These are phyloP conservation scores for Micrasema minimum DNA, from an alignment of 1,140 invertebrate genomes.

Conservation along the genomic window DNA sequence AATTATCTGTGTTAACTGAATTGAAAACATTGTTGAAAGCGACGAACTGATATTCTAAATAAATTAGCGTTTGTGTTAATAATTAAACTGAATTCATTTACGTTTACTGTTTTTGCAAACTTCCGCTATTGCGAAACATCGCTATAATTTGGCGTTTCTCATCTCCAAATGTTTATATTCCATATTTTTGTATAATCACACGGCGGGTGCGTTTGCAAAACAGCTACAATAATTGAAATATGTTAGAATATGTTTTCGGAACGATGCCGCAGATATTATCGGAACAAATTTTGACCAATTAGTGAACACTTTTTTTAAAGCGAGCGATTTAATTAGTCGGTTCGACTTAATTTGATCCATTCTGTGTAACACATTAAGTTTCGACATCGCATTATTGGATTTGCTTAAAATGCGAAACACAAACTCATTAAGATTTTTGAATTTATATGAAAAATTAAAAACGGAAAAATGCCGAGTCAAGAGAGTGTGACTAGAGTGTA, in stretches of 20 bases:
- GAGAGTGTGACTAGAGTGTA: conserved; percentile 35
- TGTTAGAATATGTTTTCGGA: conserved; percentile 34
- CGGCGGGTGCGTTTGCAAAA: conserved; percentile 23
- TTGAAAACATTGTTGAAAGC: not conserved
- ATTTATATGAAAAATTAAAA: conserved; percentile 41
- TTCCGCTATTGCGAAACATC: not conserved
- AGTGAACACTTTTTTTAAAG: conserved; percentile 26
- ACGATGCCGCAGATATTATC: conserved; percentile 19
- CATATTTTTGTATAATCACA: conserved; percentile 11
- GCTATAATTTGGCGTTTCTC: conserved; percentile 4
- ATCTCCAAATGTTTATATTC: conserved; percentile 7
- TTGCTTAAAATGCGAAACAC: conserved; percentile 37
- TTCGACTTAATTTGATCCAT: conserved; percentile 14
- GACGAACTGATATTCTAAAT: conserved; percentile 11
- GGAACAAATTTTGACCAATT: conserved; percentile 32
- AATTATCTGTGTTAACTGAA: conserved; percentile 12
- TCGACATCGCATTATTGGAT: conserved; percentile 31
- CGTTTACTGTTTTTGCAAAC: conserved; percentile 17
- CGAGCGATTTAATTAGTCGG: conserved; percentile 15
- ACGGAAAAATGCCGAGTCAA: conserved; percentile 23
- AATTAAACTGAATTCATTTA: conserved; percentile 20
- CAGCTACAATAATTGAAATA: conserved; percentile 15
- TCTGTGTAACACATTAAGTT: conserved; percentile 29
- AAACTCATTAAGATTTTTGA: conserved; percentile 28
- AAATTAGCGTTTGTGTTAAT: conserved; percentile 4